Evolutionary conservation across 1,140 invertebrate genomes (phyloP), one percentile per base, ranked within the genome.

Genomic region (Drosophila subpulchrella): DNA sequence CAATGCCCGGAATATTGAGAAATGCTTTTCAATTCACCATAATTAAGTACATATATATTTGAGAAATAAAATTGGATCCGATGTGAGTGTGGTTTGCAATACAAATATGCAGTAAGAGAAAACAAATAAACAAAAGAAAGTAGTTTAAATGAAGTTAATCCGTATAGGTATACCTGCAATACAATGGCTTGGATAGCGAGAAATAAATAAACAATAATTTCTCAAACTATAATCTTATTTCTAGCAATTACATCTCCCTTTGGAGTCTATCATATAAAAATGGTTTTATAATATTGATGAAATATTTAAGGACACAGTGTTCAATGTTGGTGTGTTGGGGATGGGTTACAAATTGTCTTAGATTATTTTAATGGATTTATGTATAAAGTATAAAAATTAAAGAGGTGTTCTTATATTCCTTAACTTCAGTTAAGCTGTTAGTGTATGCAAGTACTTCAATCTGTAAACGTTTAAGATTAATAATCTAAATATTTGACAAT

Each of bases 1-100:
- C 83, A 78, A 91, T 90, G 86, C 90, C 90, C 65, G 90, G 90
- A 76, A 91, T 91, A 82, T 91, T 91, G 66, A 91, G 81, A 91
- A 91, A 91, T 75, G 90, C 90, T 91, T 91, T 84, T 81, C 24
- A 71, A 63, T 70, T 81, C 55, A 67, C 36, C 66, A 48, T 76
- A 46, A 44, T 77, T 58, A 55, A 66, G 47, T 67, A 46, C 27
- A 53, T 71, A 65, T 65, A 41, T 81, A 51, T 71, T 42, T 71
- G 42, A 42, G 47, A 41, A 48, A 48, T 27, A 60, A 61, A 59
- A 77, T 78, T 44, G 47, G 54, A 72, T 78, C 65, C 75, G 39
- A 78, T 78, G 48, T 72, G 73, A 53, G 62, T 71, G 66, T 71
- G 44, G 60, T 20, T 68, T 66, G 65, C 65, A 71, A 58, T 71